Conservation (phyloP, 1,140 invertebrate genomes). For the Drosophila mauritiana region DNA sequence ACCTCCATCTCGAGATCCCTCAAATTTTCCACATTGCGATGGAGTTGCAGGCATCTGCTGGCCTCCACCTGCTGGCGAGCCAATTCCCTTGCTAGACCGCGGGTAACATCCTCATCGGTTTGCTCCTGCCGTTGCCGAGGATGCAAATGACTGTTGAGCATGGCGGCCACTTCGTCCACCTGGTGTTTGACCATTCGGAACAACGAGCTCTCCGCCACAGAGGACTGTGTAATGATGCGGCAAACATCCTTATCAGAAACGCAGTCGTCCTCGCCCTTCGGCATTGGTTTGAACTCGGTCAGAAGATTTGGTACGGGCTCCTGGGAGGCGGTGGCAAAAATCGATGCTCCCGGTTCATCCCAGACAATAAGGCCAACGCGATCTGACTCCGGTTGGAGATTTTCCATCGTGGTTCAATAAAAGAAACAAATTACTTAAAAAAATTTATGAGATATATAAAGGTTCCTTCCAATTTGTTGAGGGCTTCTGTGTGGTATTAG, state of each 20-base stretch:
- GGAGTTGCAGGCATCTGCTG: constrained; percentile 38
- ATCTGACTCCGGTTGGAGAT: neutral
- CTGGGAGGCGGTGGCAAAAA: constrained; percentile 56
- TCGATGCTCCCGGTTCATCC: constrained; percentile 51
- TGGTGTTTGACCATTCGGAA: constrained; percentile 48
- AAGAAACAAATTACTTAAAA: too few species aligned
- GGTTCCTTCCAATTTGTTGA: neutral
- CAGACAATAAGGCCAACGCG: constrained; percentile 41
- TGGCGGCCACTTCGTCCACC: constrained; percentile 57
- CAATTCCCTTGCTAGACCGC: constrained; percentile 33
- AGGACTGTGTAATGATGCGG: constrained; percentile 12
- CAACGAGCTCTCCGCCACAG: constrained; percentile 13
- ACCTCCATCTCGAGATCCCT: constrained; percentile 50
- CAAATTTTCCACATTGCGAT: constrained; percentile 32
- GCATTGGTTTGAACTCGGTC: constrained; percentile 24
- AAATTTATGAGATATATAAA: neutral
- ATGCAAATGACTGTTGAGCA: constrained; percentile 38
- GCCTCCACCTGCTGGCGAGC: constrained; percentile 35
- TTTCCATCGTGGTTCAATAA: neutral
- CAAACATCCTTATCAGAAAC: constrained; percentile 39
- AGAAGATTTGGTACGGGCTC: constrained; percentile 59
- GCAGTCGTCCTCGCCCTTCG: neutral
- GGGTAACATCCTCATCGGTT: constrained; percentile 19
- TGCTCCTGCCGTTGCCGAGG: constrained; percentile 31
- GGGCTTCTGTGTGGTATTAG: neutral